Evolutionary conservation across 2,797 vertebrate genomes (phyloP).

Genomic region (Poeciliopsis presidionis): DNA sequence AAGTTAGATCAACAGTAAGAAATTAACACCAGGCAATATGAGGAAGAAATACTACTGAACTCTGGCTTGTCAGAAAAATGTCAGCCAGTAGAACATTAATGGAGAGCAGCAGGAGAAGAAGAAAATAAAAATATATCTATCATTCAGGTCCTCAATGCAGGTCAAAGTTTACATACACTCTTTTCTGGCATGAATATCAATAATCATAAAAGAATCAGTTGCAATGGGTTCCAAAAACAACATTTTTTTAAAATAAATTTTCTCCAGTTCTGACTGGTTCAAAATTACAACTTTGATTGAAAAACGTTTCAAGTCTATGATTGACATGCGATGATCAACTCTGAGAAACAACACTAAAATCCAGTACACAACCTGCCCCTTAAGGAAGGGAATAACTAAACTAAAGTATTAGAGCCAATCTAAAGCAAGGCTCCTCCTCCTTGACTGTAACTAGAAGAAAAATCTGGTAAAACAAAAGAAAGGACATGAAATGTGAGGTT

Average conservation of each 20-base stretch:
- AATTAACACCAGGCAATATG: conserved; percentile 28
- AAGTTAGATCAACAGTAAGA: conserved; percentile 36
- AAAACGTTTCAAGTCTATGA: neutral
- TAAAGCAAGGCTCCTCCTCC: neutral
- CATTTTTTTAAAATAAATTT: neutral
- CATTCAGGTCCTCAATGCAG: neutral
- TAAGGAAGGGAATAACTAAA: neutral
- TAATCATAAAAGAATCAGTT: neutral
- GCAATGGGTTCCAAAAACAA: neutral
- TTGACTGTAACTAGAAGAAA: neutral
- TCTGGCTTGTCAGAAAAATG: conserved; percentile 10
- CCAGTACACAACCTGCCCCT: neutral
- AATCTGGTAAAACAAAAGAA: neutral
- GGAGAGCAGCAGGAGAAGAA: conserved; percentile 3
- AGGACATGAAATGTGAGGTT: neutral
- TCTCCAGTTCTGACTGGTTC: neutral
- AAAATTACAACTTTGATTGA: neutral
- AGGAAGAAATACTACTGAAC: conserved; percentile 32
- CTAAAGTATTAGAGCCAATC: neutral
- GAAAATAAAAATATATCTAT: neutral
- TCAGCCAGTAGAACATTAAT: neutral
- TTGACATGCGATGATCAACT: neutral
- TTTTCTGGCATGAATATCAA: neutral
- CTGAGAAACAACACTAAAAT: neutral
- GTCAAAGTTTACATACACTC: neutral